phyloP scores from a whole-genome alignment of 2,888 invertebrate species.

The Lasioglossum leucozonium region DNA sequence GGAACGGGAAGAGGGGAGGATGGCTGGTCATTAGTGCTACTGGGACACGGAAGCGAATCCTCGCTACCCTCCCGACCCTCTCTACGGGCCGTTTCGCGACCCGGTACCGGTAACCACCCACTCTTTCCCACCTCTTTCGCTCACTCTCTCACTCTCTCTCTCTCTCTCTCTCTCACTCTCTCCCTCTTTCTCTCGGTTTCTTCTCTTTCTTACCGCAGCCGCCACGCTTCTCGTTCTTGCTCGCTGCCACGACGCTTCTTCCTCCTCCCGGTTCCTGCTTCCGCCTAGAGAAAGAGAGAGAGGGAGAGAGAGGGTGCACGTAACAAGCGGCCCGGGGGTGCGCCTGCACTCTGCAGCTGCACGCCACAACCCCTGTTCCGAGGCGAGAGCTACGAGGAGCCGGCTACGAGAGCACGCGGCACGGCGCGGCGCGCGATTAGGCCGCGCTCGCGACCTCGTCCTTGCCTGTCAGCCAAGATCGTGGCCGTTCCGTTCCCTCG shows the following conservation, averaged over 20 bases:
- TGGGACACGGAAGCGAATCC: conserved; percentile 79
- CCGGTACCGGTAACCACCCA: conserved; percentile 59
- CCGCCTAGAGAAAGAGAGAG: not conserved
- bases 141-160: conserved; percentile 29
- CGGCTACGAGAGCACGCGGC: conserved; percentile 37
- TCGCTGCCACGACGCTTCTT: not conserved
- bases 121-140: conserved; percentile 41
- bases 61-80: conserved; percentile 51
- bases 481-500: conserved; percentile 61
- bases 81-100: conserved; percentile 57
- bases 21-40: conserved; percentile 81
- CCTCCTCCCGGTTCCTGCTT: not conserved
- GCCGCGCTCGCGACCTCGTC: conserved; percentile 72
- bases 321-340: conserved; percentile 63
- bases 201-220: conserved; percentile 6
- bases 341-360: conserved; percentile 62
- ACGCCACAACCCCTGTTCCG: conserved; percentile 47
- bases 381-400: conserved; percentile 11
- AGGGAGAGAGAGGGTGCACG: not conserved
- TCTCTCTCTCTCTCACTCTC: no score
- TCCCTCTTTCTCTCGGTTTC: conserved; percentile 23
- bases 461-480: conserved; percentile 68
- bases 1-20: conserved; percentile 66
- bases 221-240: conserved; percentile 16
- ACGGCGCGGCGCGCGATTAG: conserved; percentile 60